Conservation (phyloP, 2,113 vertebrate species). For the Pomatostomus ruficeps region DNA sequence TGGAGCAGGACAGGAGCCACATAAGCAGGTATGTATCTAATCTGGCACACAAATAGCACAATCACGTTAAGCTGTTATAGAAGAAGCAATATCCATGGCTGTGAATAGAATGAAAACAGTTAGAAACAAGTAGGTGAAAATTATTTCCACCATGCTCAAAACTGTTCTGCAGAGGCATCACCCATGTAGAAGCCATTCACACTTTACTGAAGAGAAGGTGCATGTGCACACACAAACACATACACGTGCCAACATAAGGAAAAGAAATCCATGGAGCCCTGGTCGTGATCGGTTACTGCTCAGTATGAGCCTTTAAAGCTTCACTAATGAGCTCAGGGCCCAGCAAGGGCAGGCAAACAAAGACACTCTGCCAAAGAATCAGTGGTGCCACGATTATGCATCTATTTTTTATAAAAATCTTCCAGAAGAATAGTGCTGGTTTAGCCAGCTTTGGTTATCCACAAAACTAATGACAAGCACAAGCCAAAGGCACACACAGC, state of each 20-base stretch:
- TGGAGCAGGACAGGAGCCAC: background rate
- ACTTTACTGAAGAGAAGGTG: background rate
- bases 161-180: background rate
- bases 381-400: background rate
- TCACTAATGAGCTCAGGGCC: background rate
- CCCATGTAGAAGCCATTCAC: background rate
- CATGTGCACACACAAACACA: background rate
- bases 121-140: background rate
- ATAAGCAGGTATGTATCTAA: background rate
- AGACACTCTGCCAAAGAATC: background rate
- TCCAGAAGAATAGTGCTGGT: background rate
- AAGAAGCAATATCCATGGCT: background rate
- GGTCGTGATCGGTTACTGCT: background rate
- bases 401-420: background rate
- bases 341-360: background rate
- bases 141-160: background rate
- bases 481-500: background rate
- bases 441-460: background rate
- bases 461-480: background rate
- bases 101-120: background rate
- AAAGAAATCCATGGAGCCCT: background rate
- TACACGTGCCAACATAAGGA: background rate
- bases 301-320: background rate
- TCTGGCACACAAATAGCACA: background rate
- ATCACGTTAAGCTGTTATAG: background rate